Percentiles rank a stretch among this genome's conserved stretches.
phyloP scores from a whole-genome alignment of 2,888 invertebrate genomes.

The Latrodectus hesperus region DNA sequence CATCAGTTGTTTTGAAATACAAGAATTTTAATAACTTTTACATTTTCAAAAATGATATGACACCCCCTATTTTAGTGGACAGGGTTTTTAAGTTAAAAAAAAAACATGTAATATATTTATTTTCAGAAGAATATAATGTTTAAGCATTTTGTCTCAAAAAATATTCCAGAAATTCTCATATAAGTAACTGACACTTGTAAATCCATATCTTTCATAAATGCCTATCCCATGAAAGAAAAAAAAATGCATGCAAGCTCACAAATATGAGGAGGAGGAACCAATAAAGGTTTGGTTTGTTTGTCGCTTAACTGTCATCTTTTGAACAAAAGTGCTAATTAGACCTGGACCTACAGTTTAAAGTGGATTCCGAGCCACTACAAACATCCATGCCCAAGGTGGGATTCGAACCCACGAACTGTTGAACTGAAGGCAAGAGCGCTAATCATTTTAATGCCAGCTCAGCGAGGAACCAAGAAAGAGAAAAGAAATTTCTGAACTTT shows the following conservation, averaged over 20 bases:
- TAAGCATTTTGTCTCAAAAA: background rate
- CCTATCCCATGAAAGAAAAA: background rate
- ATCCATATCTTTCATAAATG: constrained; percentile 6
- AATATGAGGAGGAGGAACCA: background rate
- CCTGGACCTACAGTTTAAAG: too few species aligned
- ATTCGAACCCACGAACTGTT: too few species aligned
- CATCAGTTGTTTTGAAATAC: background rate
- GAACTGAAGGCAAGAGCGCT: too few species aligned
- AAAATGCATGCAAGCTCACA: constrained; percentile 10
- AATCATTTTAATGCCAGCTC: too few species aligned
- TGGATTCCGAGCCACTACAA: too few species aligned
- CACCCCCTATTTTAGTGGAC: background rate
- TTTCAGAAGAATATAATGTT: background rate
- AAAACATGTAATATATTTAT: background rate
- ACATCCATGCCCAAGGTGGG: too few species aligned
- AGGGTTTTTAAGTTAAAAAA: background rate
- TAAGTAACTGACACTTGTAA: constrained; percentile 9
- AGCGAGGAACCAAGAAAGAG: background rate
- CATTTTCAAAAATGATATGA: background rate
- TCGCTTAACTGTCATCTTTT: too few species aligned
- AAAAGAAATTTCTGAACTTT: background rate
- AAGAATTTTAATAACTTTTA: background rate
- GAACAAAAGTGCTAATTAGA: too few species aligned
- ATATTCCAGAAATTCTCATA: background rate
- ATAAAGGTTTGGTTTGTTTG: too few species aligned